Evolutionary conservation across 1,140 invertebrate species (phyloP), one percentile per base, ranked within the genome.

Genomic region (Oppia nitens): DNA sequence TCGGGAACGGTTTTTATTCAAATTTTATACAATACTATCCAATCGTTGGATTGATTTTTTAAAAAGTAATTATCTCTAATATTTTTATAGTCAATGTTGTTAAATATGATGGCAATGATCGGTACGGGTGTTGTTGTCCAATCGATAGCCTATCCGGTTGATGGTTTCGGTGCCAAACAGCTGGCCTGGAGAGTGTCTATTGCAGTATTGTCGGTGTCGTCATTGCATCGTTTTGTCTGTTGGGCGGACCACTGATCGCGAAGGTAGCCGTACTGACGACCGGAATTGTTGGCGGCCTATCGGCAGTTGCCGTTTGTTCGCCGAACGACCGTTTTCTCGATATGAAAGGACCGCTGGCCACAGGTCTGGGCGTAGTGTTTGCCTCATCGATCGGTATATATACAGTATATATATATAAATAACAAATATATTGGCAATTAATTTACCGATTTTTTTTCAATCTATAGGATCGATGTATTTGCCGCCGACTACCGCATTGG

Each of bases 291-390:
- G 91, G 89, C 64, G 92, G 76, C 48, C 74, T 98, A 25, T 93
- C 89, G 50, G 79, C 87, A 1, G 78, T 97, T 21, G 93, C 94
- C 25, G 79, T 85, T 25, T 98, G 91, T 77, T 94, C 95, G 17
- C 95, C 95, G 6, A 94, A 84, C 72, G 94, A 98, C 61, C 93
- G 79, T 66, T 98, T 98, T 71, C 74, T 98, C 6, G 82, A 82
- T 63, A 91, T 95, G 87, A 87, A 85, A 40, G 94, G 87, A 2
- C 90, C 92, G 0, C 75, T 98, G 24, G 88, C 87, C 2, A 90
- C 96, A 76, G 94, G 94, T n/a, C 74, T 98, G 1, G 94, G 93
- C 50, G 81, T 92, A 17, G 91, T 98, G 0, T 92, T 98, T 70
- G 89, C 83, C 24, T 86, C 91, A 20, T 89, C 86, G 0, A 68